Evolutionary conservation across 2,888 invertebrate species (phyloP), one percentile per base, ranked within the genome.

Genomic region (Conops quadrifasciatus): DNA sequence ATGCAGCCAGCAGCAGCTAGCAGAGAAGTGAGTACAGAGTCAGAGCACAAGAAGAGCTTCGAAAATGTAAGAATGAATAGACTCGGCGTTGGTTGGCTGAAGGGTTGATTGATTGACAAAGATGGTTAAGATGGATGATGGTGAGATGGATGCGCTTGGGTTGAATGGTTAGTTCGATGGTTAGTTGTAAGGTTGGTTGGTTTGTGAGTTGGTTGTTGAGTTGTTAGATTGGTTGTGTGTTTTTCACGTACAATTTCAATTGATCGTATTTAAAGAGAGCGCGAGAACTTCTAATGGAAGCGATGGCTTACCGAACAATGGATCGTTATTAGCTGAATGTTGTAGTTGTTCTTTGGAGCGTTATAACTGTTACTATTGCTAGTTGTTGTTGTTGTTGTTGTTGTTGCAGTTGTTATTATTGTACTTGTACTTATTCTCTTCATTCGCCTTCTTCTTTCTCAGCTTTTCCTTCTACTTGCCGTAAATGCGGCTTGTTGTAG

Each of bases 261-360:
- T 15, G 53, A 56, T 66, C 66, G 47, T 66, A 16, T 66, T 56
- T 36, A 36, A 53, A 66, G 67, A 67, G 68, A 51, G 30, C 56
- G 62, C 51, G 68, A 68, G 68, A 68, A 68, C 60, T 68, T 68
- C 60, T 49, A 68, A 67, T 49, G n/a, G n/a, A 51, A 26, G 75
- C 19, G 16, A 16, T 24, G 36, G 30, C 51, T 9, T 4, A 36
- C 9, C 5, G 36, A 36, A 36, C 36, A 9, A 36, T 9, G 4
- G 36, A 36, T 4, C 36, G 36, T 36, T 36, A 36, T 36, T 7
- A 36, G 9, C 4, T 36, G 5, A 36, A 36, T 4, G 36, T 36
- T 58, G 58, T 28, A 15, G 58, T 26, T 58, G 24, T 15, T 3
- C 11, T n/a, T 28, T 64, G 47, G 36, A 16, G 67, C 7, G 24